phyloP scores from a whole-genome alignment of 2,888 invertebrate species.

The Nomada fabriciana region DNA sequence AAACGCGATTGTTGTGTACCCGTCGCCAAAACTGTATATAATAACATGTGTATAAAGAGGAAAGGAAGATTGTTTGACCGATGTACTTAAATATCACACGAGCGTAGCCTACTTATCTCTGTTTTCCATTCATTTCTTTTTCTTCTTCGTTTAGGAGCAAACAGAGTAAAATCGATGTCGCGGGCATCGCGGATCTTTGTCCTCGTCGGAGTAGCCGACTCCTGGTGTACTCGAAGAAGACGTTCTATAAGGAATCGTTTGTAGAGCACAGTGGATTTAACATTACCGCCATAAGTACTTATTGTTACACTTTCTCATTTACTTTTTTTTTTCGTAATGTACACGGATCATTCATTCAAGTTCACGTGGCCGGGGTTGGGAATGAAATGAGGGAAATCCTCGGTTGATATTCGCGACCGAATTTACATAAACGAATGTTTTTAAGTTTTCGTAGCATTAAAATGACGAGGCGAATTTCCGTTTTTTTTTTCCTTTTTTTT shows the following conservation, averaged over 20 bases:
- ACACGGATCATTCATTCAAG: conserved; percentile 43
- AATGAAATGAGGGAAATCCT: conserved; percentile 22
- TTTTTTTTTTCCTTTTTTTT: not conserved
- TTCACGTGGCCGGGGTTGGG: conserved; percentile 47
- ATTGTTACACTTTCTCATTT: conserved; percentile 52
- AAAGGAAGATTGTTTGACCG: conserved; percentile 67
- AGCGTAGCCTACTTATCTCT: conserved; percentile 26
- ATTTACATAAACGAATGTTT: not conserved
- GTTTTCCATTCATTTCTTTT: not conserved
- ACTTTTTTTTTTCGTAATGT: conserved; percentile 43
- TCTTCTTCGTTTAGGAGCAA: not conserved
- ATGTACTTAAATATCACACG: conserved; percentile 76
- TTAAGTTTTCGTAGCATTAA: not conserved
- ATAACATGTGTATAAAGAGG: conserved; percentile 50
- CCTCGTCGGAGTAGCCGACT: not conserved
- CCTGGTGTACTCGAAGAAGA: not conserved
- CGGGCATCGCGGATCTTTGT: conserved; percentile 37
- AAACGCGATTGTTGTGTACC: conserved; percentile 48
- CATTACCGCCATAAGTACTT: conserved; percentile 62
- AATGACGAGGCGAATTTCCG: too few species aligned
- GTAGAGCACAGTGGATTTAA: conserved; percentile 38
- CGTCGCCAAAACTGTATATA: conserved; percentile 30
- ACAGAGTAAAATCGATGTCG: conserved; percentile 40
- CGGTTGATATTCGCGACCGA: conserved; percentile 31
- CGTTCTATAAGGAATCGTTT: conserved; percentile 47